Conservation (phyloP, 2,113 vertebrate species). For the Poecile atricapillus region DNA sequence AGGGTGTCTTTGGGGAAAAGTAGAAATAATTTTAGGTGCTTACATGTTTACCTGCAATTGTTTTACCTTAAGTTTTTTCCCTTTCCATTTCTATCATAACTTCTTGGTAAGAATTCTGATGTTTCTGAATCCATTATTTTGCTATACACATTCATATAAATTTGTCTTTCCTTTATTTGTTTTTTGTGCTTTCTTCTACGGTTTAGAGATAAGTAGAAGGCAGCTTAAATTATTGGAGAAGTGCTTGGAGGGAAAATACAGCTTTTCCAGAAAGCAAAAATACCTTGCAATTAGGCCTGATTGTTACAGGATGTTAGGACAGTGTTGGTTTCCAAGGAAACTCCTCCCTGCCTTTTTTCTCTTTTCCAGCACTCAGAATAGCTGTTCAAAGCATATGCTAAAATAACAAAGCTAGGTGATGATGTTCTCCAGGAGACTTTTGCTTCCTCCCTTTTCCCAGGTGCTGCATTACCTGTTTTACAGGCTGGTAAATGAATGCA, state of each 20-base stretch:
- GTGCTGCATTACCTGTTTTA: constrained; percentile 22
- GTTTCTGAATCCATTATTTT: neutral
- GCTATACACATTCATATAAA: neutral
- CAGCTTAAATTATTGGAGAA: neutral
- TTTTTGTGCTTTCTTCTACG: neutral
- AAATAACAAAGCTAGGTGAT: constrained; percentile 4
- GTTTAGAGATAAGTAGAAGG: neutral
- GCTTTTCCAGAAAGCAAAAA: constrained; percentile 11
- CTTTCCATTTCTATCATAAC: neutral
- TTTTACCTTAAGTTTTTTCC: neutral
- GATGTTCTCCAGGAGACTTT: constrained; percentile 1
- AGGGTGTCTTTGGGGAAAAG: neutral
- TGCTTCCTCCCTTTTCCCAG: neutral
- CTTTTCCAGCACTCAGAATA: neutral
- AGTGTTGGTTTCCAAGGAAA: constrained; percentile 33
- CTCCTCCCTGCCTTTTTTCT: neutral
- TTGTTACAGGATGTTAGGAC: neutral
- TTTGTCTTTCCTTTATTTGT: neutral
- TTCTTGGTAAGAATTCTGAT: neutral
- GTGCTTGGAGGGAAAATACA: neutral
- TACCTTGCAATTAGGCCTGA: neutral
- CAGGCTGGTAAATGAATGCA: neutral
- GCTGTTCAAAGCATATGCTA: neutral
- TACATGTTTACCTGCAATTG: neutral
- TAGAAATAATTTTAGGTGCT: neutral